phyloP scores from a whole-genome alignment of 2,113 vertebrate species.

The Trichechus manatus region DNA sequence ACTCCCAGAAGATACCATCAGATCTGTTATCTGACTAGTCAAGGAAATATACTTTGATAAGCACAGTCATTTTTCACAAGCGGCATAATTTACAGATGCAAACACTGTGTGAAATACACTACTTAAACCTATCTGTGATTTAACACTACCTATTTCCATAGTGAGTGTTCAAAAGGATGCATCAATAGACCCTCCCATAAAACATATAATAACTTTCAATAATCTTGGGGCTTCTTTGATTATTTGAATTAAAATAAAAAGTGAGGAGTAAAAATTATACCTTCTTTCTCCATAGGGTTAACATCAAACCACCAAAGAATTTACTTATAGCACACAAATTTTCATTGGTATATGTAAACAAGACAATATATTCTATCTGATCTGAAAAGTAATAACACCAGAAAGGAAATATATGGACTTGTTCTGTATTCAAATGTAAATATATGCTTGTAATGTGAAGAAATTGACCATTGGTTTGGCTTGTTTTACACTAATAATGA shows the following conservation, averaged over 20 bases:
- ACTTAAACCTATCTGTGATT: conserved; percentile 70
- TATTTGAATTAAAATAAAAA: conserved; percentile 65
- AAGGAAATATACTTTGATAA: conserved; percentile 79
- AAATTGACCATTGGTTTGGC: neutral
- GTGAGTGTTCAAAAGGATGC: conserved; percentile 72
- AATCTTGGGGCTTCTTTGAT: conserved; percentile 67
- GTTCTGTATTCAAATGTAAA: conserved; percentile 73
- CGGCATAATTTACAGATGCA: conserved; percentile 74
- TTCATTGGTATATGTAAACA: conserved; percentile 79
- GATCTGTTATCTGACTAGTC: conserved; percentile 38
- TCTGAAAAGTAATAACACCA: neutral
- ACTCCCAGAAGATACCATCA: neutral
- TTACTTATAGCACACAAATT: conserved; percentile 58
- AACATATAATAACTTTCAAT: conserved; percentile 68
- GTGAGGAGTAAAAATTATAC: conserved; percentile 39
- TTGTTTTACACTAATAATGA: conserved; percentile 1
- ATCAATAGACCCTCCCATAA: conserved; percentile 49
- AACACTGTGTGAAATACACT: conserved; percentile 69
- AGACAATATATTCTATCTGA: conserved; percentile 41
- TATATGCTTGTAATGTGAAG: neutral
- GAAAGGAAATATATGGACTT: conserved; percentile 71
- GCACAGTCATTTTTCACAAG: conserved; percentile 75
- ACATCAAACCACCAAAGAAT: neutral
- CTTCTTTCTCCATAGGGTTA: neutral
- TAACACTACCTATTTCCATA: conserved; percentile 63